phyloP scores from a whole-genome alignment of 1,140 invertebrate species.

The Mamestra configurata region DNA sequence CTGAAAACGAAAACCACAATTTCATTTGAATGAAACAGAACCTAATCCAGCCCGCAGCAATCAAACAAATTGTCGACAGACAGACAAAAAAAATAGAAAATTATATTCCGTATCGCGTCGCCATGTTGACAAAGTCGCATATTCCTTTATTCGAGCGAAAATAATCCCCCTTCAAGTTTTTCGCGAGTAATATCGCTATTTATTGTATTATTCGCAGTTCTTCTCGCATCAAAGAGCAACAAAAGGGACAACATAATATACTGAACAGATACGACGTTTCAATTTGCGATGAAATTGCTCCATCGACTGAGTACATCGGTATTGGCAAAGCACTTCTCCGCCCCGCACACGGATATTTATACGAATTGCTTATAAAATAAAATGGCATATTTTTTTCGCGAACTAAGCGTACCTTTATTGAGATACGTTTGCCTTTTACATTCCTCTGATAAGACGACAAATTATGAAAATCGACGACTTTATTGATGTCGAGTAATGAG shows the following conservation, averaged over 20 bases:
- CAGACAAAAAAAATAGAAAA: conserved; percentile 34
- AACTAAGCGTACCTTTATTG: conserved; percentile 34
- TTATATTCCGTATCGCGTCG: conserved; percentile 30
- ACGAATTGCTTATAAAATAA: conserved; percentile 52
- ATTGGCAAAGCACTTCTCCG: conserved; percentile 43
- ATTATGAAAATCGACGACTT: conserved; percentile 9
- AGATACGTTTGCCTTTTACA: conserved; percentile 24
- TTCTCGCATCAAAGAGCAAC: conserved; percentile 69
- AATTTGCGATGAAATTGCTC: conserved; percentile 58
- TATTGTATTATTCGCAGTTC: conserved; percentile 68
- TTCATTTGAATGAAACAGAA: conserved; percentile 44
- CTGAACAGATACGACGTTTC: conserved; percentile 53
- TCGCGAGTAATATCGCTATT: conserved; percentile 58
- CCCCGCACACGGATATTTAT: conserved; percentile 31
- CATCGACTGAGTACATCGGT: conserved; percentile 45
- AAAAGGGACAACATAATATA: conserved; percentile 57
- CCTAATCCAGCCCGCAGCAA: conserved; percentile 7
- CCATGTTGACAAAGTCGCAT: conserved; percentile 39
- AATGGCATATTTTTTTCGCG: conserved; percentile 43
- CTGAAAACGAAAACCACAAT: conserved; percentile 2
- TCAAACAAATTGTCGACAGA: conserved; percentile 27
- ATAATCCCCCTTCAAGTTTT: conserved; percentile 48
- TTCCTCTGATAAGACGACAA: conserved; percentile 25
- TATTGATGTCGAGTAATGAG: conserved; percentile 15
- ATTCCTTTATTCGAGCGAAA: conserved; percentile 30